Evolutionary conservation across 2,888 invertebrate species (phyloP).

Genomic region (Dioctria linearis): DNA sequence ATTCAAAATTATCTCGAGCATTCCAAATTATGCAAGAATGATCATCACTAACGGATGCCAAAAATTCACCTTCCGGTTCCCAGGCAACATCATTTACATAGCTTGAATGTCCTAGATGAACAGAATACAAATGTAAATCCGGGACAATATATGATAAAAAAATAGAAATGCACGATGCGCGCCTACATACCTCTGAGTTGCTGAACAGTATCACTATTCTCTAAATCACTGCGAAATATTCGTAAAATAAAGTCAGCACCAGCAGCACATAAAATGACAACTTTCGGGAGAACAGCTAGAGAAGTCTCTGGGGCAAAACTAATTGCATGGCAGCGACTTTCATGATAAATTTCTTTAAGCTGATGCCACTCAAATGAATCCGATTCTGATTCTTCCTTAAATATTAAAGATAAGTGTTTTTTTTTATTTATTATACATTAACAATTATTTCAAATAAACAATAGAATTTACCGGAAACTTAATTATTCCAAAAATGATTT

Average conservation of each 20-base stretch:
- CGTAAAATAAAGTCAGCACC: slow-evolving; percentile 74
- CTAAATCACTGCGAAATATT: slow-evolving; percentile 74
- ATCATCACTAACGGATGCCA: slow-evolving; percentile 86
- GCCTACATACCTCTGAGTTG: slow-evolving; percentile 24
- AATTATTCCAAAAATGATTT: slow-evolving; percentile 74
- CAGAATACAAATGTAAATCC: neutral
- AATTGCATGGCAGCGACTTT: slow-evolving; percentile 73
- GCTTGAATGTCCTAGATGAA: slow-evolving; percentile 74
- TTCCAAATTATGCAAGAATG: slow-evolving; percentile 81
- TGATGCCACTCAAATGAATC: slow-evolving; percentile 74
- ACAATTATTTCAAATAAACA: neutral
- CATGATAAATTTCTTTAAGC: slow-evolving; percentile 74
- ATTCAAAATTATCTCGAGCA: slow-evolving; percentile 71
- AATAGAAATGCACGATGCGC: too few species aligned
- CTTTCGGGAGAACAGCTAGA: slow-evolving; percentile 74
- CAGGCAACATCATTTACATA: slow-evolving; percentile 81
- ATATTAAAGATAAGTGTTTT: slow-evolving; percentile 11
- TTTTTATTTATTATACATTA: neutral
- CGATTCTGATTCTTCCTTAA: slow-evolving; percentile 72
- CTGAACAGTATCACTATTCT: slow-evolving; percentile 63
- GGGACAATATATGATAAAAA: neutral
- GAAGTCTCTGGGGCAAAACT: slow-evolving; percentile 78
- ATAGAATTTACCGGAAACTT: slow-evolving; percentile 73
- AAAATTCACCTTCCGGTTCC: slow-evolving; percentile 78
- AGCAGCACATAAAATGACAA: slow-evolving; percentile 71